Evolutionary conservation across 2,113 vertebrate genomes (phyloP).

Genomic region (Phocoena sinus): DNA sequence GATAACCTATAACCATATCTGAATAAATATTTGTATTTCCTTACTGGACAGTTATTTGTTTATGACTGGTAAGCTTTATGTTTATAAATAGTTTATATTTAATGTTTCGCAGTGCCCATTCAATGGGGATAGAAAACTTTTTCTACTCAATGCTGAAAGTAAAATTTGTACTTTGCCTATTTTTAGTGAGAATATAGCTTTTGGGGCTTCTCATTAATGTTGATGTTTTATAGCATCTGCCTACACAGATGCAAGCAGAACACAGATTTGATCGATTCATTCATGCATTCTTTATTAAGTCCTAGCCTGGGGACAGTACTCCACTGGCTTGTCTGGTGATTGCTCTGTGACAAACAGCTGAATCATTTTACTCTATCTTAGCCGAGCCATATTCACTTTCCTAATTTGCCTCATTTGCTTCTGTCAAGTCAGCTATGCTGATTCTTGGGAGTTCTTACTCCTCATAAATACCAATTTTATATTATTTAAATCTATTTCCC

Average conservation of each 20-base stretch:
- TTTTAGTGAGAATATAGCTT: background rate
- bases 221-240: slow-evolving; percentile 49
- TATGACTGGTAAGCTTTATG: background rate
- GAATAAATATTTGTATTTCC: background rate
- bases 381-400: background rate
- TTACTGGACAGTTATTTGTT: background rate
- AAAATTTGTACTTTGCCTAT: background rate
- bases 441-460: background rate
- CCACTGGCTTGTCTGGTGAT: background rate
- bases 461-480: background rate
- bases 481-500: background rate
- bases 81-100: background rate
- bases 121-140: background rate
- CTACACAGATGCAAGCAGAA: slow-evolving; percentile 39
- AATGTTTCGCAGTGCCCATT: background rate
- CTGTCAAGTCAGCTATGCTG: background rate
- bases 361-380: slow-evolving; percentile 26
- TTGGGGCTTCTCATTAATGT: slow-evolving; percentile 34
- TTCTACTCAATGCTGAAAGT: background rate
- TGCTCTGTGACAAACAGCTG: slow-evolving; percentile 33
- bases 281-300: slow-evolving; percentile 49
- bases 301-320: slow-evolving; percentile 37
- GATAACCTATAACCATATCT: background rate
- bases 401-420: slow-evolving; percentile 23
- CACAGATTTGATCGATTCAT: slow-evolving; percentile 57